These are phyloP conservation scores for Enteromius treurensis DNA, from an alignment of 2,797 vertebrate genomes.

Conservation along the genomic window DNA sequence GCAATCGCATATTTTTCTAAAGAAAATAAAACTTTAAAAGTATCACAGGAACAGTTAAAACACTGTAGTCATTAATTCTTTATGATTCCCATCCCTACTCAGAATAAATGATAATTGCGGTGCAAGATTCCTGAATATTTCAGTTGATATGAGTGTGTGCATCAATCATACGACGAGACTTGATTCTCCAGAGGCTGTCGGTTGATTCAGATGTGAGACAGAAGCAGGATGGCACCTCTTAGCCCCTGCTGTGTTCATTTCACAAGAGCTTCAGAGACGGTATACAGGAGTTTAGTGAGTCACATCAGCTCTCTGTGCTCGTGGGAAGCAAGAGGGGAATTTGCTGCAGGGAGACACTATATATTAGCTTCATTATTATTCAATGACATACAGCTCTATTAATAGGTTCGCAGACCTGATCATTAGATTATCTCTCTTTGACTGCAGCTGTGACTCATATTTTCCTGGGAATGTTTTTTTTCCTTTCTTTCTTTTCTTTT, in stretches of 20 bases:
- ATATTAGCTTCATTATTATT: slow-evolving; percentile 36
- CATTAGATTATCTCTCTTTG: slow-evolving; percentile 2
- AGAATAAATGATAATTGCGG: neutral
- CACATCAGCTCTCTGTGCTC: neutral
- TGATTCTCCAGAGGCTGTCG: neutral
- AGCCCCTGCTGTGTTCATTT: slow-evolving; percentile 29
- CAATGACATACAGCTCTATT: slow-evolving; percentile 10
- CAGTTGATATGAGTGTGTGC: neutral
- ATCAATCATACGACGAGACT: neutral
- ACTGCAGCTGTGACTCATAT: neutral
- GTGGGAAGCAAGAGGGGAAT: neutral
- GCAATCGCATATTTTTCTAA: neutral
- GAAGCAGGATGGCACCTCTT: slow-evolving; percentile 21
- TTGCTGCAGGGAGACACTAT: slow-evolving; percentile 14
- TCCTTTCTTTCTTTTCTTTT: neutral
- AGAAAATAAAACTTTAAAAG: neutral
- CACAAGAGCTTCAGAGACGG: slow-evolving; percentile 1
- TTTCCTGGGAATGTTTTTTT: neutral
- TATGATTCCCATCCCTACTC: neutral
- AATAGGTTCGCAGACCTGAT: slow-evolving; percentile 10
- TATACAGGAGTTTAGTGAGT: slow-evolving; percentile 7
- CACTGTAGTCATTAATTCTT: neutral
- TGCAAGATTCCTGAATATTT: neutral
- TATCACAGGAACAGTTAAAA: neutral
- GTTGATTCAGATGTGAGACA: neutral